Evolutionary conservation across 2,113 vertebrate genomes (phyloP), one percentile per base, ranked within the genome.

Genomic region (Dicrurus megarhynchus): DNA sequence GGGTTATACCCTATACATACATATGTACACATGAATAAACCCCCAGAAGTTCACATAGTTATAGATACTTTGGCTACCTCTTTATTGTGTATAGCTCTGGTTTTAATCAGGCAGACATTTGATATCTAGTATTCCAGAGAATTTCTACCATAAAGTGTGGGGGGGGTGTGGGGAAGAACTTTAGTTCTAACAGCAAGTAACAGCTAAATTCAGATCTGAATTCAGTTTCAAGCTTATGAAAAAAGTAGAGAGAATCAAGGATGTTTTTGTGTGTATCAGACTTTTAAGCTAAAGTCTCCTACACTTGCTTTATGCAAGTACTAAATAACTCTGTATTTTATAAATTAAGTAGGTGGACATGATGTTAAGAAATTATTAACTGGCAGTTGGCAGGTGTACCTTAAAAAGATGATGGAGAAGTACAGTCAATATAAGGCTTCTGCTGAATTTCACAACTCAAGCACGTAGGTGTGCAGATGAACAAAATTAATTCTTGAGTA

Each of bases 331-430:
- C 76, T 84, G 13, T 93, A 89, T 95, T 92, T 92, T 95, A 94
- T 92, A 95, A 95, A 95, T 89, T 75, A 91, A 84, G 94, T 95
- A 96, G 93, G 93, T 93, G 81, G 84, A 93, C 91, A 90, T 15
- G 27, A 95, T 89, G 70, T 80, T 94, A 93, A 93, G 87, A 93
- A 96, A 91, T 93, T 88, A 90, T 93, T 88, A 95, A 93, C 55
- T 95, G 83, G 46, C 64, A 93, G 86, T 89, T 95, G 93, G 68
- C 91, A 96, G 81, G 84, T 91, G 37, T 93, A 89, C 59, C 78
- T 91, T 77, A 80, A 60, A 70, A 90, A 79, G 55, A 90, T 70
- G 86, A 82, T 80, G 84, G 64, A 93, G 79, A 92, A 87, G 41
- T 82, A 89, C 67, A 91, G 49, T 79, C 67, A 79, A 73, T 85